Base-by-base conservation (phyloP, 2,888 invertebrate species). In the Nomada ferruginata region DNA sequence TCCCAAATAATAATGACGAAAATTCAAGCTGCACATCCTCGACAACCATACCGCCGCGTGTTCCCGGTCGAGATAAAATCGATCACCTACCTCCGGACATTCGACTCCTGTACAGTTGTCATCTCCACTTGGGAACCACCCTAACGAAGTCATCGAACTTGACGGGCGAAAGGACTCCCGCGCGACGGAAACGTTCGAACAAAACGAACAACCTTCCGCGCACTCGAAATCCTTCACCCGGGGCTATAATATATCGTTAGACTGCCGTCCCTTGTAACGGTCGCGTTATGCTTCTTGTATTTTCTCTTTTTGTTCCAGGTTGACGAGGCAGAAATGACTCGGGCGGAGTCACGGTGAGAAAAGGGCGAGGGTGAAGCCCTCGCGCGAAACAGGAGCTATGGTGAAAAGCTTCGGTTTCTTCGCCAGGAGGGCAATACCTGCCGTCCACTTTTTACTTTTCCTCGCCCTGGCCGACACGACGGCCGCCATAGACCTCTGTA, bases 401-500 rank as follows among this genome's bases (percentile, higher is more conserved):
- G 90, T 89, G 90, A 90, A 90, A 89, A 90, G 90, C 90, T 89
- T 88, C 83, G 89, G 89, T 88, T 84, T 87, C 85, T 89, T 90
- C 89, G 89, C 89, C 88, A 86, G 85, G 81, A 87, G 91, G 90
- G 91, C 91, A 88, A 89, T 90, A 90, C 88, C 89, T 87, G 90
- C 87, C 87, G 87, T 87, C 89, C 89, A 85, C 88, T 85, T 89
- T 84, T 82, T 82, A 57, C 87, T 88, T 84, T 85, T 87, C 71
- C 81, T 90, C 84, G 83, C 89, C 75, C 76, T 89, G 83, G 75
- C 88, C 79, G 84, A 90, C 76, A 88, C 89, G 73, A 85, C 89
- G 71, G 82, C 79, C 82, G 91, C 90, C 88, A 89, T 93, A 83
- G 93, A 93, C 90, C 91, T 93, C 79, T 92, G 93, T 93, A 79